Evolutionary conservation across 35 echinoderm and acorn worm species (phyloP).

Genomic region (Hemicentrotus pulcherrimus): DNA sequence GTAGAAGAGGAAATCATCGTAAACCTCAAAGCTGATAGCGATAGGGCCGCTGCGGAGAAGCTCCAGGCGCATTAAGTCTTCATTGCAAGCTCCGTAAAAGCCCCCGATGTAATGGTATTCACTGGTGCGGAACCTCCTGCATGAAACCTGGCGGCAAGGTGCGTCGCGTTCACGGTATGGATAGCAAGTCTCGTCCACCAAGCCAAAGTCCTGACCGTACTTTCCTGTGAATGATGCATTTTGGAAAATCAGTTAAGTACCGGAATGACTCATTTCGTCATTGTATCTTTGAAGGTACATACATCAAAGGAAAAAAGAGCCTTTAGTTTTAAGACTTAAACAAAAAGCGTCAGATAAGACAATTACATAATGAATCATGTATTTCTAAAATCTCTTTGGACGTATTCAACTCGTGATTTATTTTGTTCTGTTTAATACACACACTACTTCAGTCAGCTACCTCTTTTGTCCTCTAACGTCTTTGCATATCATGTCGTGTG

Average conservation of each 20-base stretch:
- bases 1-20: conserved; percentile 68
- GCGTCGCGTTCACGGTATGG: conserved; percentile 62
- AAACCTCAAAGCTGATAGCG: conserved; percentile 74
- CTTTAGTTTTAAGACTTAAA: too few species aligned
- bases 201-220: conserved; percentile 83
- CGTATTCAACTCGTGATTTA: too few species aligned
- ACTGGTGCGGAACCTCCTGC: conserved; percentile 66
- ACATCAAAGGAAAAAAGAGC: too few species aligned
- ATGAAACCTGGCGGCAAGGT: conserved; percentile 45
- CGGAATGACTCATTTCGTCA: not conserved
- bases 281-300: too few species aligned
- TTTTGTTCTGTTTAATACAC: too few species aligned
- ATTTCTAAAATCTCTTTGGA: too few species aligned
- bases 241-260: not conserved
- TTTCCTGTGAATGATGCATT: conserved; percentile 47
- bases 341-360: too few species aligned
- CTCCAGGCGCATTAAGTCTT: conserved; percentile 76
- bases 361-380: too few species aligned
- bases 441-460: not conserved
- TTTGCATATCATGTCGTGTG: not conserved
- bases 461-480: not conserved
- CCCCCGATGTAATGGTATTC: conserved; percentile 84
- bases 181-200: conserved; percentile 82
- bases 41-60: conserved; percentile 81
- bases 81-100: conserved; percentile 84